Conservation (phyloP, 2,113 vertebrate species). For the Rhinolophus ferrumequinum region DNA sequence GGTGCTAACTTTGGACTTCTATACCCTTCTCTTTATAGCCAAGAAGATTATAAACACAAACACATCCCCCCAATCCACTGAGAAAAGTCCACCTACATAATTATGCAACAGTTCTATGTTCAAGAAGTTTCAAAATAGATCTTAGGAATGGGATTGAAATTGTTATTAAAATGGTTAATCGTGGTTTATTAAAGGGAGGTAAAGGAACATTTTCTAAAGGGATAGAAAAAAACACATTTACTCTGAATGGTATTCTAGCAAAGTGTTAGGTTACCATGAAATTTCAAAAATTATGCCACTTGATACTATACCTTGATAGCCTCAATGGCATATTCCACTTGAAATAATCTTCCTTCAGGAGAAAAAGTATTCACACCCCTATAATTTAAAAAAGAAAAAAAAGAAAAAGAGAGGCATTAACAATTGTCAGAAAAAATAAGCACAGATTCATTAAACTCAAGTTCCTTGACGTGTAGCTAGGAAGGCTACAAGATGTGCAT, state of each 20-base stretch:
- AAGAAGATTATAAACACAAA: conserved; percentile 35
- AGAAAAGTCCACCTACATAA: conserved; percentile 39
- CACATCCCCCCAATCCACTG: not conserved
- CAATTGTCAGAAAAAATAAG: not conserved
- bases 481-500: not conserved
- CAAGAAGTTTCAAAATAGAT: conserved; percentile 43
- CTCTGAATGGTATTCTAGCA: conserved; percentile 21
- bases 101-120: conserved; percentile 17
- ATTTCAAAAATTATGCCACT: conserved; percentile 15
- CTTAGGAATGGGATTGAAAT: not conserved
- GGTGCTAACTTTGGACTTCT: not conserved
- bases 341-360: conserved; percentile 97
- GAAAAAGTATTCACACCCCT: conserved; percentile 99
- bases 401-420: not conserved
- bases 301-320: conserved; percentile 93
- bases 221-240: conserved; percentile 45
- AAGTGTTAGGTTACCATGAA: not conserved
- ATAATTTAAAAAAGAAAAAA: conserved; percentile 61
- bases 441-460: not conserved
- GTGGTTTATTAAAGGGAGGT: not conserved
- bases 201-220: conserved; percentile 37
- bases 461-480: not conserved
- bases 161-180: conserved; percentile 26
- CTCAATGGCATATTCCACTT: conserved; percentile 99
- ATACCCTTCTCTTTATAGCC: not conserved